phyloP scores from a whole-genome alignment of 53 echinoderm and acorn worm genomes.

The Apostichopus leukothele region DNA sequence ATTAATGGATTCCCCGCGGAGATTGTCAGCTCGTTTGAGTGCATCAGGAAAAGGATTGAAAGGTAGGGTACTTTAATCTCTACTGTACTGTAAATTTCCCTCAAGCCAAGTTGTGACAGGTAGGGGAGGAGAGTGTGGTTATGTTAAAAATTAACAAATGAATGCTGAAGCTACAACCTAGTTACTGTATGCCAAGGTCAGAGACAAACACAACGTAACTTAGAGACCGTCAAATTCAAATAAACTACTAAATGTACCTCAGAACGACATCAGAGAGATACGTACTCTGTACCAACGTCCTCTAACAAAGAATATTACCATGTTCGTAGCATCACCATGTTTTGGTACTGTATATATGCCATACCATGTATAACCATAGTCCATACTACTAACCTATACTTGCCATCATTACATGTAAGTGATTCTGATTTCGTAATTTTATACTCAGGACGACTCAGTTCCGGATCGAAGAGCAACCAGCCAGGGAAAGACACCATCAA shows the following conservation, averaged over 20 bases:
- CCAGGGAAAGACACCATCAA: constrained; percentile 64
- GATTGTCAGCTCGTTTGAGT: constrained; percentile 22
- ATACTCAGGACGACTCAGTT: constrained; percentile 13
- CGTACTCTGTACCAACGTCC: no score
- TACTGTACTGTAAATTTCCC: no score
- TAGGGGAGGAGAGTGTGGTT: no score
- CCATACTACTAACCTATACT: neutral
- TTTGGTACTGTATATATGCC: constrained; percentile 1
- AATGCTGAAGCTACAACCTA: no score
- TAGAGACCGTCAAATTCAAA: no score
- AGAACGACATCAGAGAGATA: neutral
- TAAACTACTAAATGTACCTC: neutral
- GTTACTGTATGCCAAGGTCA: no score
- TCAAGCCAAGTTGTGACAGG: no score
- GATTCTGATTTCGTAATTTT: neutral
- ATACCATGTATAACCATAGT: no score
- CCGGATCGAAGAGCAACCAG: constrained; percentile 29
- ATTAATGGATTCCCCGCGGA: constrained; percentile 23
- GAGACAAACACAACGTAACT: no score
- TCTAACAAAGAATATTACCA: no score
- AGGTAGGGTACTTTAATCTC: neutral
- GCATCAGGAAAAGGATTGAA: constrained; percentile 21
- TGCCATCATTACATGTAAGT: neutral
- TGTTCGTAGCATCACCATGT: no score
- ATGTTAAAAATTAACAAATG: no score